Conservation (phyloP, 1,140 invertebrate genomes). For the Saccostrea glomerata region DNA sequence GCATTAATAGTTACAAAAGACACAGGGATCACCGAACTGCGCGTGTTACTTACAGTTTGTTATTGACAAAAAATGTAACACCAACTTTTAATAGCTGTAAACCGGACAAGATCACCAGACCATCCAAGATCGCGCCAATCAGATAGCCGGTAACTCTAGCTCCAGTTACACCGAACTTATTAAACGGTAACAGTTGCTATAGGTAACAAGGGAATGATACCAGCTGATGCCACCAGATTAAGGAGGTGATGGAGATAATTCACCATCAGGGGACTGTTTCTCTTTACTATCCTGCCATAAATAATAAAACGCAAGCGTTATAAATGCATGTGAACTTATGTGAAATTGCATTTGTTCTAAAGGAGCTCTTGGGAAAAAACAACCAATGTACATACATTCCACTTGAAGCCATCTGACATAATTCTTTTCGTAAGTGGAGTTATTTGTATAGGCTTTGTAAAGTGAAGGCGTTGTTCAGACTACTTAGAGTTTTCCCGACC, state of each 20-base stretch:
- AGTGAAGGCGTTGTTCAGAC: slow-evolving; percentile 8
- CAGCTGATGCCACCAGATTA: slow-evolving; percentile 21
- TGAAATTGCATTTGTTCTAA: slow-evolving; percentile 30
- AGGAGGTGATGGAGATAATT: not conserved
- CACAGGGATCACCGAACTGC: too few species aligned
- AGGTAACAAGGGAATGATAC: slow-evolving; percentile 1
- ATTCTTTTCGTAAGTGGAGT: slow-evolving; percentile 21
- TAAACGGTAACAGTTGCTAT: slow-evolving; percentile 23
- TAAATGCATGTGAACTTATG: slow-evolving; percentile 20
- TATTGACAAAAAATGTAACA: not conserved
- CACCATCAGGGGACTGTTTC: not conserved
- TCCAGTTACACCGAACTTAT: not conserved
- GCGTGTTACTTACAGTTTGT: too few species aligned
- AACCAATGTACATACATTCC: slow-evolving; percentile 25
- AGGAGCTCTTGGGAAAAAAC: not conserved
- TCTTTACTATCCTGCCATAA: not conserved
- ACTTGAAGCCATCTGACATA: slow-evolving; percentile 23
- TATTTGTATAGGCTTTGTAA: slow-evolving; percentile 34
- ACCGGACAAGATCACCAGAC: not conserved
- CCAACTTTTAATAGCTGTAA: not conserved
- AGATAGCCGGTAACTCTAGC: not conserved
- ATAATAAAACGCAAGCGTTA: slow-evolving; percentile 14
- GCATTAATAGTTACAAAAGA: too few species aligned
- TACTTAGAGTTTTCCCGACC: slow-evolving; percentile 10
- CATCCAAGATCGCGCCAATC: not conserved